Conservation (phyloP, 2,113 vertebrate species). For the Globicephala melas region DNA sequence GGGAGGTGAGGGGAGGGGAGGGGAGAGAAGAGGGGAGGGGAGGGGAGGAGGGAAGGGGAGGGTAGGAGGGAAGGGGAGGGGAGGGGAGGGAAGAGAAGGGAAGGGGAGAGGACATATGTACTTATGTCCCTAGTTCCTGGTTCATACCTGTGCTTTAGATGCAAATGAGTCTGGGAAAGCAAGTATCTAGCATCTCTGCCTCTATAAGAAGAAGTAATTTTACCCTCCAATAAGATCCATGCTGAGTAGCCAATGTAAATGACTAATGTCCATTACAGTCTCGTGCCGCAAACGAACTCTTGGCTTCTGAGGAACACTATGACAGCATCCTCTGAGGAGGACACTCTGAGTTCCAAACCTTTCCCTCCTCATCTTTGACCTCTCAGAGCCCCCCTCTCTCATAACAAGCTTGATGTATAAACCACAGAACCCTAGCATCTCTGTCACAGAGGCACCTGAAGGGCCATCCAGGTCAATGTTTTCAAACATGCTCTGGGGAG, state of each 20-base stretch:
- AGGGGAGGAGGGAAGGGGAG: rapidly evolving
- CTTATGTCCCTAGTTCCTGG: neutral
- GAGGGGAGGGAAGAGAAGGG: neutral
- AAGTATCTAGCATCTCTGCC: neutral
- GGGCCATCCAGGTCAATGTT: neutral
- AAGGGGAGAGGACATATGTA: neutral
- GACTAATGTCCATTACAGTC: neutral
- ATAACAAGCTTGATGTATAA: neutral
- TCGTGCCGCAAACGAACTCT: neutral
- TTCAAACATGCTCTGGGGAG: neutral
- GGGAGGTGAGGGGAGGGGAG: neutral
- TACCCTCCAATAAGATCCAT: neutral
- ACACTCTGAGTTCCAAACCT: neutral
- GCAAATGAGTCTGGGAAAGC: neutral
- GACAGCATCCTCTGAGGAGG: neutral
- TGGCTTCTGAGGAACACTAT: neutral
- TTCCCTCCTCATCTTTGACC: neutral
- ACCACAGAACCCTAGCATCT: neutral
- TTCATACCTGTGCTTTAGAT: neutral
- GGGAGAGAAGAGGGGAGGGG: neutral
- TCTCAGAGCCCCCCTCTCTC: neutral
- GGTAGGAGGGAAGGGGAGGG: too few relatives aligned
- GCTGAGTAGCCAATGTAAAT: neutral
- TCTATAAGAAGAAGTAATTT: neutral
- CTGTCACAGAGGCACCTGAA: neutral